phyloP scores from a whole-genome alignment of 2,888 invertebrate genomes.

The Drosophila merina region DNA sequence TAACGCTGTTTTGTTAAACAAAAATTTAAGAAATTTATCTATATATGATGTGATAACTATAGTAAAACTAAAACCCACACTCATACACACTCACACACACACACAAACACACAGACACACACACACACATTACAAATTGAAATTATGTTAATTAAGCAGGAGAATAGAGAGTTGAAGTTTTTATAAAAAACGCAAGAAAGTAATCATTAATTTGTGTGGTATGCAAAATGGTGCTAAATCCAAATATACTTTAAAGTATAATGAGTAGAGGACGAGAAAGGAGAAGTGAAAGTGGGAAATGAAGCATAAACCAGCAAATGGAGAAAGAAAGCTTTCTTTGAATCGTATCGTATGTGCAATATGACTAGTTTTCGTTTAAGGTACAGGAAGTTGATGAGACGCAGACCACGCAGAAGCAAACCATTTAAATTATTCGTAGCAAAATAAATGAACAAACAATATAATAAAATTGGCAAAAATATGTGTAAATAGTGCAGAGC shows the following conservation, averaged over 20 bases:
- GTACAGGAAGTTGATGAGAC: conserved; percentile 13
- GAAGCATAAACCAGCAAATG: conserved; percentile 13
- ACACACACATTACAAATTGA: conserved; percentile 69
- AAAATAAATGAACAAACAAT: conserved; percentile 20
- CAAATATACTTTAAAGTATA: conserved; percentile 80
- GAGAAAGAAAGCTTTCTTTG: conserved; percentile 54
- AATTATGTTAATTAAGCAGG: conserved; percentile 73
- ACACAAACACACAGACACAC: conserved; percentile 17
- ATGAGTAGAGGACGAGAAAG: conserved; percentile 30
- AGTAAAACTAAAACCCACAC: conserved; percentile 68
- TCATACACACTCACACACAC: conserved; percentile 31
- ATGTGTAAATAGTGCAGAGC: conserved; percentile 44
- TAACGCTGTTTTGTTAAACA: conserved; percentile 70
- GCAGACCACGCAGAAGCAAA: conserved; percentile 41
- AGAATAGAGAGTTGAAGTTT: conserved; percentile 25
- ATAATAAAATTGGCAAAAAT: conserved; percentile 1
- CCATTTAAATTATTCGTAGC: conserved; percentile 37
- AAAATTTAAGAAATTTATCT: conserved; percentile 70
- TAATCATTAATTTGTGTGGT: conserved; percentile 70
- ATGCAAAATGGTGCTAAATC: conserved; percentile 84
- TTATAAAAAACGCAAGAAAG: conserved; percentile 21
- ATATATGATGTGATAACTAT: conserved; percentile 79
- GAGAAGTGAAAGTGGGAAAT: conserved; percentile 17
- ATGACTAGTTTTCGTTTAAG: conserved; percentile 83
- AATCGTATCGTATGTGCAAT: conserved; percentile 84